Conservation (phyloP, 2,113 vertebrate genomes). For the Lampris incognitus region DNA sequence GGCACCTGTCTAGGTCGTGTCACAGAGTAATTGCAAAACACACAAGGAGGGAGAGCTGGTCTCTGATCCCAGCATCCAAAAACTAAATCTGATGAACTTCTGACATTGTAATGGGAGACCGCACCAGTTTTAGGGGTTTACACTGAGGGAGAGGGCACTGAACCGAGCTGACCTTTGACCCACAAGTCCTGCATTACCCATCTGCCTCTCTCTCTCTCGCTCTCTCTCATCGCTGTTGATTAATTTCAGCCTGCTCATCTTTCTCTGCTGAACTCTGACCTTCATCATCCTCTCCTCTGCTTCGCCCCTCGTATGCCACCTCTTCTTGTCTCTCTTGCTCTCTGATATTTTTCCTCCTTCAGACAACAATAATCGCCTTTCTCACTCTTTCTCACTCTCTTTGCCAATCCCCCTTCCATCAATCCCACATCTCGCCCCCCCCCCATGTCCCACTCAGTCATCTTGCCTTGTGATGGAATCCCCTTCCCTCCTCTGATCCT, state of each 20-base stretch:
- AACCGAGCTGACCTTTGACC: constrained; percentile 23
- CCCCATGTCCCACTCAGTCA: not conserved
- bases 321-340: too few relatives aligned
- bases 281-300: constrained; percentile 12
- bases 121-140: not conserved
- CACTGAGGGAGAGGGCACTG: not conserved
- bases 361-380: constrained; percentile 46
- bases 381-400: not conserved
- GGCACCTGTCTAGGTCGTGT: too few relatives aligned
- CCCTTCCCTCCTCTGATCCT: constrained; percentile 7
- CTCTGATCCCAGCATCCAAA: not conserved
- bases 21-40: not conserved
- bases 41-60: too few relatives aligned
- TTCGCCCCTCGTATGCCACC: not conserved
- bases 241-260: constrained; percentile 63
- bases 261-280: constrained; percentile 50
- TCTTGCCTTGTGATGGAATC: not conserved
- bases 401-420: not conserved
- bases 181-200: constrained; percentile 51
- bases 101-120: not conserved
- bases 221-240: constrained; percentile 33
- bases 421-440: constrained; percentile 7
- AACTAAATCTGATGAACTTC: not conserved
- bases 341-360: constrained; percentile 17
- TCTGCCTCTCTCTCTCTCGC: constrained; percentile 46